Evolutionary conservation across 2,113 vertebrate genomes (phyloP).

Genomic region (Pandion haliaetus): DNA sequence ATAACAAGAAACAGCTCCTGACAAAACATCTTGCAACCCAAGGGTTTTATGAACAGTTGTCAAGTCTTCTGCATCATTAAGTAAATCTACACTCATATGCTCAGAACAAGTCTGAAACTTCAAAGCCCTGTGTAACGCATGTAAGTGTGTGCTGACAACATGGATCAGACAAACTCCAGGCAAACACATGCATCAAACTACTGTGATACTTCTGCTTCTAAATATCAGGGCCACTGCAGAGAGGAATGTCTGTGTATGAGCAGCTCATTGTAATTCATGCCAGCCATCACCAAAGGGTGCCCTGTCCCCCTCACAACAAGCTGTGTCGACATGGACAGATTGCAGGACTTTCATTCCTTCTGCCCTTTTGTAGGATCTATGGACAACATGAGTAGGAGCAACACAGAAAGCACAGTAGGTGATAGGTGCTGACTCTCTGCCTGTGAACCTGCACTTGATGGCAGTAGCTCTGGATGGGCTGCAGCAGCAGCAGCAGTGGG

Average conservation of each 20-base stretch:
- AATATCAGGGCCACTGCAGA: not conserved
- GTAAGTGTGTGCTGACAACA: not conserved
- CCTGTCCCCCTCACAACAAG: not conserved
- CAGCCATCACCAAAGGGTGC: not conserved
- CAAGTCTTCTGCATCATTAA: not conserved
- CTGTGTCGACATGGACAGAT: not conserved
- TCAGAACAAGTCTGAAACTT: not conserved
- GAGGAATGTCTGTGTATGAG: not conserved
- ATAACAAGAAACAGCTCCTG: not conserved
- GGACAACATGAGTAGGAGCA: fast-evolving
- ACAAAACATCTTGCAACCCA: not conserved
- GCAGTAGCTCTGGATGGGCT: not conserved
- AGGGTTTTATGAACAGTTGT: not conserved
- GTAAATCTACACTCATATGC: not conserved
- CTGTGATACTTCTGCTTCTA: not conserved
- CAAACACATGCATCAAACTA: not conserved
- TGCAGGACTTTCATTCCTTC: not conserved
- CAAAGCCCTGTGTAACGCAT: fast-evolving
- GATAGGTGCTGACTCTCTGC: not conserved
- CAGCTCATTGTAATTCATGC: not conserved
- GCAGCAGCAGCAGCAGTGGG: not conserved
- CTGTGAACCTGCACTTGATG: not conserved
- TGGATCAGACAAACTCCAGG: not conserved
- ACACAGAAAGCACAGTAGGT: not conserved
- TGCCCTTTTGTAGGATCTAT: not conserved